phyloP scores from a whole-genome alignment of 2,888 invertebrate species.

The Lepidocyrtoides sp. region DNA sequence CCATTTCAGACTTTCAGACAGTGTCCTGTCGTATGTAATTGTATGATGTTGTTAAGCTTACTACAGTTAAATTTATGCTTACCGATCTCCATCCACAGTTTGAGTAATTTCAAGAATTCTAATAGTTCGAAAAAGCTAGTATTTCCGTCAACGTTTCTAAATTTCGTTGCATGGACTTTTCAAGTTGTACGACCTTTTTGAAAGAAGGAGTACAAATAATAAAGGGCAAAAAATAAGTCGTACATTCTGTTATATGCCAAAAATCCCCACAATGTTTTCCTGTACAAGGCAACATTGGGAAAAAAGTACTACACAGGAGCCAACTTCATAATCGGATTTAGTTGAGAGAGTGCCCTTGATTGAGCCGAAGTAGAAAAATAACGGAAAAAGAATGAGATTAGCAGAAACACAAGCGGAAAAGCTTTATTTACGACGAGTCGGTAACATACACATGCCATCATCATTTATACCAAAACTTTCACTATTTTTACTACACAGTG shows the following conservation, averaged over 20 bases:
- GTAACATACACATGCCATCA: slow-evolving; percentile 73
- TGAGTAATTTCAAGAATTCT: neutral
- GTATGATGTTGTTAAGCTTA: too few relatives aligned
- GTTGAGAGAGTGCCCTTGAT: slow-evolving; percentile 73
- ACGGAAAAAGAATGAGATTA: slow-evolving; percentile 76
- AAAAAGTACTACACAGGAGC: slow-evolving; percentile 65
- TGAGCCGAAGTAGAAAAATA: slow-evolving; percentile 74
- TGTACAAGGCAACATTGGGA: slow-evolving; percentile 24
- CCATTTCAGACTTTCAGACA: too few relatives aligned
- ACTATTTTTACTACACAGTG: slow-evolving; percentile 59
- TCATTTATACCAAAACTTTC: slow-evolving; percentile 76
- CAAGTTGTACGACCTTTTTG: too few relatives aligned
- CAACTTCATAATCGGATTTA: slow-evolving; percentile 75
- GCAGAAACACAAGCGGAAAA: slow-evolving; percentile 76
- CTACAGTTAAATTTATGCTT: neutral
- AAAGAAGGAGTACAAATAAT: too few relatives aligned
- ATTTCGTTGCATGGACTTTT: too few relatives aligned
- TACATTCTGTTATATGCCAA: neutral
- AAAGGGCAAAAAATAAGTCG: neutral
- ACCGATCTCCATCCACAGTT: slow-evolving; percentile 7
- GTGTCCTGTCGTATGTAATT: too few relatives aligned
- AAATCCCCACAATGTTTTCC: neutral
- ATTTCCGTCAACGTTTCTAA: neutral
- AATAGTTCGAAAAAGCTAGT: neutral
- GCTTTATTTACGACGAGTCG: slow-evolving; percentile 74